Evolutionary conservation across 2,797 vertebrate genomes (phyloP).

Genomic region (Lophius americanus): DNA sequence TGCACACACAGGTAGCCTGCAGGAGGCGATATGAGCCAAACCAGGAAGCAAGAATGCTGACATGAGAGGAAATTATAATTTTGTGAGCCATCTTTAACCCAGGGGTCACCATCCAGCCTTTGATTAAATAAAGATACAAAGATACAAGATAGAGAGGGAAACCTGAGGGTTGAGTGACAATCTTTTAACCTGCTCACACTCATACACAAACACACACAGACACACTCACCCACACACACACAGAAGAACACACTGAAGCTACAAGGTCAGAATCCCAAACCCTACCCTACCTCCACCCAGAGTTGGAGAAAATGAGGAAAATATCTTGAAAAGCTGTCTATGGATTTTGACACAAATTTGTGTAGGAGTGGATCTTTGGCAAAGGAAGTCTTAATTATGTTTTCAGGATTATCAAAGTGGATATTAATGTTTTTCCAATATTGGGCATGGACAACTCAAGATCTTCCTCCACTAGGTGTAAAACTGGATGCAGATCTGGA

Average conservation of each 20-base stretch:
- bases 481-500: too few relatives aligned
- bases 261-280: not conserved
- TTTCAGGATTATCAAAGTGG: too few relatives aligned
- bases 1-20: slow-evolving; percentile 95
- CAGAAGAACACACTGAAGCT: not conserved
- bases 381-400: too few relatives aligned
- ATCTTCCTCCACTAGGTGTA: too few relatives aligned
- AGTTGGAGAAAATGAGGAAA: too few relatives aligned
- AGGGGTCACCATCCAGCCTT: slow-evolving; percentile 21
- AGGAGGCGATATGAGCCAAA: slow-evolving; percentile 34
- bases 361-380: too few relatives aligned
- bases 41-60: not conserved
- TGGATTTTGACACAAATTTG: too few relatives aligned
- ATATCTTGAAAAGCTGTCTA: too few relatives aligned
- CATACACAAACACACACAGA: not conserved
- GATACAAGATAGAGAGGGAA: slow-evolving; percentile 16
- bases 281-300: too few relatives aligned
- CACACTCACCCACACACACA: not conserved
- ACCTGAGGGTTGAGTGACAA: slow-evolving; percentile 18
- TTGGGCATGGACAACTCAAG: too few relatives aligned
- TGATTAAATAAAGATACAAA: slow-evolving; percentile 21
- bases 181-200: not conserved
- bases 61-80: slow-evolving; percentile 3
- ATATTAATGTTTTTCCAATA: too few relatives aligned
- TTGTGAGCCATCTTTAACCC: not conserved